These are phyloP conservation scores for Caracal caracal DNA, from an alignment of 2,113 vertebrate species.

Conservation along the genomic window DNA sequence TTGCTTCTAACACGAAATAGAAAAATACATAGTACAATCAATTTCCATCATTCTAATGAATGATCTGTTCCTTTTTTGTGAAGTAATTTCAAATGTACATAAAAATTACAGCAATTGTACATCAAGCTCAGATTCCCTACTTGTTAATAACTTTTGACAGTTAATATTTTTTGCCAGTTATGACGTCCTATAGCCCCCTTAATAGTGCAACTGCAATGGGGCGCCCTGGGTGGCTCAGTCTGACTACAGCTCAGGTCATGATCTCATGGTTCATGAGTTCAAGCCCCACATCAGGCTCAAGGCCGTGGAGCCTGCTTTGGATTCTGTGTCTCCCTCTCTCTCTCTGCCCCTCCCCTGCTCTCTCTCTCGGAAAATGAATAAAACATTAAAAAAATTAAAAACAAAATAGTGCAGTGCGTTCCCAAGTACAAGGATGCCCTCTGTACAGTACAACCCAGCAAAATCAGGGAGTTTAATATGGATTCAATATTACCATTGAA, in stretches of 20 bases:
- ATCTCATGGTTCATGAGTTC: too few species aligned
- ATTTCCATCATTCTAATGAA: slow-evolving; percentile 68
- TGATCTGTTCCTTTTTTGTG: slow-evolving; percentile 5
- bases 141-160: neutral
- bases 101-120: neutral
- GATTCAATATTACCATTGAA: neutral
- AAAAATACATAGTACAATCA: slow-evolving; percentile 65
- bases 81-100: neutral
- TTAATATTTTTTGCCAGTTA: neutral
- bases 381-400: too few species aligned
- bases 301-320: too few species aligned
- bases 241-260: too few species aligned
- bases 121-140: neutral
- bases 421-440: neutral
- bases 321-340: too few species aligned
- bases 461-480: neutral
- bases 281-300: too few species aligned
- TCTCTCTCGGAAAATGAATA: too few species aligned
- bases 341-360: too few species aligned
- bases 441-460: neutral
- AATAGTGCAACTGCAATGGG: neutral
- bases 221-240: too few species aligned
- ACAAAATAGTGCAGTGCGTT: neutral
- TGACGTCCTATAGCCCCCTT: neutral
- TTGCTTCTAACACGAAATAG: slow-evolving; percentile 78